Base-by-base conservation (phyloP, 2,888 invertebrate genomes). In the Himalopsyche tibetana region DNA sequence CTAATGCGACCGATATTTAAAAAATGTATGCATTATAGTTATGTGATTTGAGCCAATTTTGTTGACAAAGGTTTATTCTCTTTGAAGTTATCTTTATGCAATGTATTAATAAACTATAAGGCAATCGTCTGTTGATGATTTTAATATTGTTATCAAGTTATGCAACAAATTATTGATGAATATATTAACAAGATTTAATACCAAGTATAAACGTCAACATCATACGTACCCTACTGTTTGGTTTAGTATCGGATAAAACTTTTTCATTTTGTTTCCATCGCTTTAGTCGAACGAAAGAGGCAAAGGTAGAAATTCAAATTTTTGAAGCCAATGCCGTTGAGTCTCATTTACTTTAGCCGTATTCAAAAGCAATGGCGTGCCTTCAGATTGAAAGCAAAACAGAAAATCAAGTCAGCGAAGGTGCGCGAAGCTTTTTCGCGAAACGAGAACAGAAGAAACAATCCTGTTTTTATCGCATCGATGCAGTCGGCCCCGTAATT, bases 401-500 rank as follows among this genome's bases (percentile, higher is more conserved):
- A 63, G 63, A 63, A 63, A 63, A 63, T 63, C 63, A 63, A 63
- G 63, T 11, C 63, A 19, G 63, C 8, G 63, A 15, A 63, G 63
- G 63, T 63, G 63, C 63, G 63, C 63, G 19, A 63, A 63, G n/a
- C 63, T 63, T 63, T 63, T 28, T 63, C 63, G 63, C 63, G 63
- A 63, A 63, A 63, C 63, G 63, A 63, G 63, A 63, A 63, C 63
- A 63, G 63, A 63, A 63, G 63, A 63, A 63, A 63, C 63, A 63
- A 63, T 63, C 63, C 63, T 63, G 84, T 55, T 82, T 87, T 87
- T 85, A 85, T 85, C 87, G 85, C 74, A 81, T 80, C 86, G 87
- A 84, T 87, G 86, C 87, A 87, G 86, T 82, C 80, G 80, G 84
- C 69, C 86, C 51, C 86, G 86, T 87, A 86, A 87, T 87, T 87